phyloP scores from a whole-genome alignment of 2,797 vertebrate species.

The Varecia variegata region DNA sequence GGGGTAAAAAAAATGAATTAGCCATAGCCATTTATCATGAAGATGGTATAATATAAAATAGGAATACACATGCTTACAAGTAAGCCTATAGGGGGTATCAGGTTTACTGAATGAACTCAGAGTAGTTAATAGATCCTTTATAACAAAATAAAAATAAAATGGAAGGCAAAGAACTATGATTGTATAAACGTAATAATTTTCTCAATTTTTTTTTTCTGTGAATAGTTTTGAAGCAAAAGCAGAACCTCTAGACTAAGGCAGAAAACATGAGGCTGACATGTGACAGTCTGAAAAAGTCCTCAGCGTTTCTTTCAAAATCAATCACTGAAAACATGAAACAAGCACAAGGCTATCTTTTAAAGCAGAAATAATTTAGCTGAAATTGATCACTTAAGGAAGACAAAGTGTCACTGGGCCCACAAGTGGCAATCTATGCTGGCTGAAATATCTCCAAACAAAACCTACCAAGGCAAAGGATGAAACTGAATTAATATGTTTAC shows the following conservation, averaged over 20 bases:
- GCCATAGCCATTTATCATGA: background rate
- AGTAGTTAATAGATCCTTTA: background rate
- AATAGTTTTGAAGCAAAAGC: conserved; percentile 20
- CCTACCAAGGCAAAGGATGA: background rate
- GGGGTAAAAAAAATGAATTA: background rate
- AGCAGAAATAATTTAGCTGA: conserved; percentile 35
- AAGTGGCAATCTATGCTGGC: background rate
- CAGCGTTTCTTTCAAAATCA: conserved; percentile 9
- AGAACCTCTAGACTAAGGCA: background rate
- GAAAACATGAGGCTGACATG: background rate
- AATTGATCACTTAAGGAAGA: conserved; percentile 56
- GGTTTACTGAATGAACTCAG: background rate
- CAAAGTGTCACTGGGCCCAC: background rate
- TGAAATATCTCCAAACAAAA: conserved; percentile 36
- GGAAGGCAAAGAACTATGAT: background rate
- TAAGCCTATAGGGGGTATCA: background rate
- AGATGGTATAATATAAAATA: background rate
- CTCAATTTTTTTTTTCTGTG: background rate
- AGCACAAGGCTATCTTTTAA: conserved; percentile 18
- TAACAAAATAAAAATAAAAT: conserved; percentile 36
- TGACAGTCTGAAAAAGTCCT: conserved; percentile 40
- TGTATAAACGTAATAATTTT: background rate
- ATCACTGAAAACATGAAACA: conserved; percentile 6
- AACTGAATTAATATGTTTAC: background rate
- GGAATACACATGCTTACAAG: background rate